phyloP scores from a whole-genome alignment of 2,888 invertebrate species.

The Callyntrura sp. region DNA sequence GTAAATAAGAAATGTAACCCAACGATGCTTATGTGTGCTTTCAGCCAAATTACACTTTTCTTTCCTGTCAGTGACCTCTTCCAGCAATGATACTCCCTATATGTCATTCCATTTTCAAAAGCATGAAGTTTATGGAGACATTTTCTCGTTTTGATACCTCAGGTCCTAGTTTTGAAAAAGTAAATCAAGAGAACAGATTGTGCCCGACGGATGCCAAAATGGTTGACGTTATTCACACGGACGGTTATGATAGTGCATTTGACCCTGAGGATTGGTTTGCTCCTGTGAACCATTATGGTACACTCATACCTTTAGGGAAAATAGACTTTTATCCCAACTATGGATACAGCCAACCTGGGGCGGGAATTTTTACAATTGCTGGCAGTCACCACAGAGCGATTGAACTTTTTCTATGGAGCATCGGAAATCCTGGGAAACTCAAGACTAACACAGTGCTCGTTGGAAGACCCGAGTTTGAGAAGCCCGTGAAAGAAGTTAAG shows the following conservation, averaged over 20 bases:
- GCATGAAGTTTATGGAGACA: too few relatives aligned
- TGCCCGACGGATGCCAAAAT: constrained; percentile 74
- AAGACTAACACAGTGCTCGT: constrained; percentile 67
- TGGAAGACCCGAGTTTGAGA: constrained; percentile 74
- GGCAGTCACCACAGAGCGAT: constrained; percentile 80
- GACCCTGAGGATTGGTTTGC: constrained; percentile 79
- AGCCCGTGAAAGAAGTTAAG: constrained; percentile 73
- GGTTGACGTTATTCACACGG: constrained; percentile 80
- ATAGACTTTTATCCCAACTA: constrained; percentile 80
- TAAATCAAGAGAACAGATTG: constrained; percentile 73
- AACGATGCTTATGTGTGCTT: too few relatives aligned
- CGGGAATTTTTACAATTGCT: constrained; percentile 71
- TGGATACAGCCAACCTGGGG: constrained; percentile 79
- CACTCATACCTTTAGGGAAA: constrained; percentile 78
- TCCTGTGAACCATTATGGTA: constrained; percentile 81
- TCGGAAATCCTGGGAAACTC: constrained; percentile 75
- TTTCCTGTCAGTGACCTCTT: too few relatives aligned
- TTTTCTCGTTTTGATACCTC: too few relatives aligned
- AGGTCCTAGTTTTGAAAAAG: constrained; percentile 79
- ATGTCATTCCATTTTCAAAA: too few relatives aligned
- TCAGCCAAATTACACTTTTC: too few relatives aligned
- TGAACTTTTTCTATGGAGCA: constrained; percentile 79
- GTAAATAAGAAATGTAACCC: too few relatives aligned
- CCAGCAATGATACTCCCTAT: too few relatives aligned
- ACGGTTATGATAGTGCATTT: constrained; percentile 77